Percentiles rank a stretch among this genome's conserved stretches.
Conservation (phyloP, 2,113 vertebrate species). For the Amphiprion percula region DNA sequence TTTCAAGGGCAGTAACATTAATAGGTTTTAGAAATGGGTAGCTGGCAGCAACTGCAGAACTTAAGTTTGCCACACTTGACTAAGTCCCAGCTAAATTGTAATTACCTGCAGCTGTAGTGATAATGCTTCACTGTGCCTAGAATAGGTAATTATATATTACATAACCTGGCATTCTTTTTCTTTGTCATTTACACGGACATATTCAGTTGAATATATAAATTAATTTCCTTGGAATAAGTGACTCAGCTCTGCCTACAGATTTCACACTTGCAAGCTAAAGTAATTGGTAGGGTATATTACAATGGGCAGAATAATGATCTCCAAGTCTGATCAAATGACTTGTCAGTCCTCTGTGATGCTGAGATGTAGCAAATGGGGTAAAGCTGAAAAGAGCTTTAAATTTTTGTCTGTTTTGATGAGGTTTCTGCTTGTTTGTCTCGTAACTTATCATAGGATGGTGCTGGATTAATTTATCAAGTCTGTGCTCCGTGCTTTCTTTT, state of each 20-base stretch:
- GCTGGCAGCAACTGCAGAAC: not conserved
- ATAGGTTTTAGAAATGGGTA: not conserved
- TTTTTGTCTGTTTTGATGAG: slow-evolving; percentile 21
- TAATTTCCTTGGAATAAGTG: slow-evolving; percentile 12
- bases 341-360: no score
- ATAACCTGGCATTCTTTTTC: no score
- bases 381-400: slow-evolving; percentile 8
- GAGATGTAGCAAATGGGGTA: not conserved
- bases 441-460: slow-evolving; percentile 12
- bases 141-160: no score
- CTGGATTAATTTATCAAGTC: slow-evolving; percentile 29
- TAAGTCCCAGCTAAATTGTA: no score
- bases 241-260: slow-evolving; percentile 7
- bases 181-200: no score
- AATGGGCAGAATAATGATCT: slow-evolving; percentile 21
- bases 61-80: no score
- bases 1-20: no score
- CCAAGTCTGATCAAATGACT: not conserved
- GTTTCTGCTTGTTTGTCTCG: slow-evolving; percentile 6
- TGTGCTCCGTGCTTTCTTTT: not conserved
- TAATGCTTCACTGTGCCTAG: no score
- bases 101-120: no score
- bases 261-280: slow-evolving; percentile 8
- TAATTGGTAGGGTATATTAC: not conserved
- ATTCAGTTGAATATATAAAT: not conserved